phyloP scores from a whole-genome alignment of 1,140 invertebrate species.

The Kradibia gibbosae region DNA sequence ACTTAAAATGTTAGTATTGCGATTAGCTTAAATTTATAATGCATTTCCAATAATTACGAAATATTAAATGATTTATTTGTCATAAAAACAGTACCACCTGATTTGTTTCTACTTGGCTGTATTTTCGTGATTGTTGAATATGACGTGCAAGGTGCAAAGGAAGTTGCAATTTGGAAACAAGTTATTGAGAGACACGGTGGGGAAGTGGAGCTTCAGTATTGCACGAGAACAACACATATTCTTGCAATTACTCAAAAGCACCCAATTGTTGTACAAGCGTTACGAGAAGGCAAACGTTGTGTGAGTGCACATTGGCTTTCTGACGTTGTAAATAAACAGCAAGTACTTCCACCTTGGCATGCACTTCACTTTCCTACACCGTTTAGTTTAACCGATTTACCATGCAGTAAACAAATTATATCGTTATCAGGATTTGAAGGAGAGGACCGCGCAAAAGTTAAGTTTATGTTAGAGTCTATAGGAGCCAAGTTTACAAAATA shows the following conservation, averaged over 20 bases:
- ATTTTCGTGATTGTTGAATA: slow-evolving; percentile 90
- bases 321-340: slow-evolving; percentile 88
- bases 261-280: slow-evolving; percentile 87
- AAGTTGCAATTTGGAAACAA: slow-evolving; percentile 83
- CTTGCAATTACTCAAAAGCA: slow-evolving; percentile 91
- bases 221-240: slow-evolving; percentile 90
- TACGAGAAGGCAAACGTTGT: slow-evolving; percentile 81
- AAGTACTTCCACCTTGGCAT: slow-evolving; percentile 91
- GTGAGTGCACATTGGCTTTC: slow-evolving; percentile 96
- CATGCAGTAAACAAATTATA: slow-evolving; percentile 81
- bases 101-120: slow-evolving; percentile 92
- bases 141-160: slow-evolving; percentile 76
- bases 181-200: slow-evolving; percentile 91
- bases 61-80: slow-evolving; percentile 56
- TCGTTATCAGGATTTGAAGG: slow-evolving; percentile 89
- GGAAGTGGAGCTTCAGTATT: slow-evolving; percentile 89
- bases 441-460: slow-evolving; percentile 86
- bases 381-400: slow-evolving; percentile 78
- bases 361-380: slow-evolving; percentile 91
- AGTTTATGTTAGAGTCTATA: slow-evolving; percentile 85
- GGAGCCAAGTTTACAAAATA: slow-evolving; percentile 88
- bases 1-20: slow-evolving; percentile 78
- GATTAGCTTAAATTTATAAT: slow-evolving; percentile 4
- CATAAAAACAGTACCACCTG: slow-evolving; percentile 81
- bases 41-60: background rate